Conservation (phyloP, 2,888 invertebrate genomes). For the Acanthosepion pharaonis region DNA sequence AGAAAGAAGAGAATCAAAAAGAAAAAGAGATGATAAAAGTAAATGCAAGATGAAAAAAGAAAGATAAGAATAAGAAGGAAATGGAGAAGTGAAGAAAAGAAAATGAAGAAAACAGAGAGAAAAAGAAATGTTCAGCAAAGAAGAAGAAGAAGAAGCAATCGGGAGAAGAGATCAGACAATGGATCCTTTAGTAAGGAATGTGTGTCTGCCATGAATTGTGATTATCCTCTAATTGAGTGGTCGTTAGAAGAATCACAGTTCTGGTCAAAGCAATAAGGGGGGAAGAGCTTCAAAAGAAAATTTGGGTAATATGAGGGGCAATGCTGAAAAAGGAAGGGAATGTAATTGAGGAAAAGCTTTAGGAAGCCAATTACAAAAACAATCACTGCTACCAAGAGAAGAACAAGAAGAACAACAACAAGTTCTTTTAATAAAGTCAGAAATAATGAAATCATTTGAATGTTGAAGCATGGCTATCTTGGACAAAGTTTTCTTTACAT, state of each 20-base stretch:
- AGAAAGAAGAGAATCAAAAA: background rate
- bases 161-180: background rate
- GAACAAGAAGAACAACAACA: background rate
- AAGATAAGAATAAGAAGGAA: background rate
- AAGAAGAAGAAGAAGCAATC: background rate
- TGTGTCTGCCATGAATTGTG: background rate
- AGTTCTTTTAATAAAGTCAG: background rate
- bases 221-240: constrained; percentile 21
- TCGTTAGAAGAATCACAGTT: constrained; percentile 22
- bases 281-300: background rate
- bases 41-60: background rate
- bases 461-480: background rate
- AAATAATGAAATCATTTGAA: constrained; percentile 33
- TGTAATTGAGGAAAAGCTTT: constrained; percentile 33
- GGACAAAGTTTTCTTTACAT: background rate
- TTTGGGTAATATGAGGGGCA: background rate
- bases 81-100: background rate
- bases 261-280: background rate
- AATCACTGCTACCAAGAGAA: background rate
- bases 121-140: background rate
- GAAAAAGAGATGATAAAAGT: background rate
- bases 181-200: constrained; percentile 21
- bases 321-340: background rate
- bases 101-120: background rate
- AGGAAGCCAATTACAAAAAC: background rate